Evolutionary conservation across 1,140 invertebrate genomes (phyloP).

Genomic region (Riptortus pedestris): DNA sequence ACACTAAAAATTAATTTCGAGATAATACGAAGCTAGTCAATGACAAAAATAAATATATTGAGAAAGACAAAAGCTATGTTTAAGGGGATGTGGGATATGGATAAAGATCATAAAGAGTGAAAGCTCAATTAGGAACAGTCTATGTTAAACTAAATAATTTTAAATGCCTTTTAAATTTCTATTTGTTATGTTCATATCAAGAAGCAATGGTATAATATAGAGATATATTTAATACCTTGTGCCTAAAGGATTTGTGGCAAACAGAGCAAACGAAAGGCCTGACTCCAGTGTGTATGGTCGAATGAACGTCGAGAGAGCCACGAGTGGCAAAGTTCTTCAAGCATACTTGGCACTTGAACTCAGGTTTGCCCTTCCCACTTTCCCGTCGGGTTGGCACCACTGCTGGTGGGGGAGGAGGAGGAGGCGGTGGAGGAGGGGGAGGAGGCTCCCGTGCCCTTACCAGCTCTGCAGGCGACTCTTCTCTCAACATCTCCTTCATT

Average conservation of each 20-base stretch:
- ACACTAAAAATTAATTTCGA: too few relatives aligned
- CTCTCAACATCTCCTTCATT: too few relatives aligned
- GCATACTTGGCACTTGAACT: constrained; percentile 24
- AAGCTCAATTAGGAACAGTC: too few relatives aligned
- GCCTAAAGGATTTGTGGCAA: constrained; percentile 70
- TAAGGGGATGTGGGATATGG: too few relatives aligned
- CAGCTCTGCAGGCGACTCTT: neutral
- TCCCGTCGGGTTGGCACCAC: neutral
- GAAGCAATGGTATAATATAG: too few relatives aligned
- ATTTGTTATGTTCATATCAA: too few relatives aligned
- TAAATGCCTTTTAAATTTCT: too few relatives aligned
- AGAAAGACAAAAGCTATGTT: too few relatives aligned
- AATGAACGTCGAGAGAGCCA: constrained; percentile 73
- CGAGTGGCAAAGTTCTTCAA: constrained; percentile 35
- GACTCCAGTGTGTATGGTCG: constrained; percentile 68
- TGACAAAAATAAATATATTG: too few relatives aligned
- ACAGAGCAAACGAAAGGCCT: constrained; percentile 71
- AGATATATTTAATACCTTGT: constrained; percentile 57
- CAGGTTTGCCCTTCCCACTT: constrained; percentile 24
- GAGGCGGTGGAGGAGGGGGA: neutral
- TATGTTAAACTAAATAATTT: too few relatives aligned
- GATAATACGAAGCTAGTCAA: too few relatives aligned
- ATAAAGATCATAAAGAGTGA: too few relatives aligned
- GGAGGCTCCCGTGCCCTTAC: neutral
- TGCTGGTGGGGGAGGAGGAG: neutral